These are phyloP conservation scores for Protaetia brevitarsis DNA, from an alignment of 1,140 invertebrate species.

Conservation along the genomic window DNA sequence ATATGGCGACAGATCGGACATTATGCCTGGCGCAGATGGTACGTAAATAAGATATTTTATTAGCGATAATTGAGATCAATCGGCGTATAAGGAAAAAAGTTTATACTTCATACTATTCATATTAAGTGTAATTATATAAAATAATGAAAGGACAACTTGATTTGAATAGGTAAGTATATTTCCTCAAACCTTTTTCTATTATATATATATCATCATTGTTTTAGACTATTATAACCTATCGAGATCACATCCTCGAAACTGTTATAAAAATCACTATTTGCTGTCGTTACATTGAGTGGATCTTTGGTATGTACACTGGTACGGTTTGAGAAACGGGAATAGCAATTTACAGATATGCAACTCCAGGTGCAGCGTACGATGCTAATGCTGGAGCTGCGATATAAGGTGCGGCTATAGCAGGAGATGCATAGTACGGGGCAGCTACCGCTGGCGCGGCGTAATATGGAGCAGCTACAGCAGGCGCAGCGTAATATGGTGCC, in stretches of 20 bases:
- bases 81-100: too few species aligned
- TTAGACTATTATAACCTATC: conserved; percentile 4
- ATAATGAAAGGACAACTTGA: too few species aligned
- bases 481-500: too few species aligned
- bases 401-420: conserved; percentile 30
- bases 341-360: background rate
- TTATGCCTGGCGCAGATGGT: too few species aligned
- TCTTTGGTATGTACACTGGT: background rate
- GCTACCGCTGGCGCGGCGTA: conserved; percentile 27
- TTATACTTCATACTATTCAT: too few species aligned
- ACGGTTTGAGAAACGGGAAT: background rate
- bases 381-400: conserved; percentile 42
- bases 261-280: background rate
- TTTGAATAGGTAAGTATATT: too few species aligned
- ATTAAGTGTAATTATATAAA: too few species aligned
- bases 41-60: too few species aligned
- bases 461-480: conserved; percentile 26
- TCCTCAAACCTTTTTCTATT: too few species aligned
- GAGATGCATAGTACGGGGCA: too few species aligned
- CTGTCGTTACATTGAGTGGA: background rate
- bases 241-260: background rate
- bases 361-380: background rate
- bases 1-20: too few species aligned
- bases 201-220: background rate
- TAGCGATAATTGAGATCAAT: too few species aligned